These are phyloP conservation scores for Drosophila cognata DNA, from an alignment of 2,888 invertebrate genomes.

Conservation along the genomic window DNA sequence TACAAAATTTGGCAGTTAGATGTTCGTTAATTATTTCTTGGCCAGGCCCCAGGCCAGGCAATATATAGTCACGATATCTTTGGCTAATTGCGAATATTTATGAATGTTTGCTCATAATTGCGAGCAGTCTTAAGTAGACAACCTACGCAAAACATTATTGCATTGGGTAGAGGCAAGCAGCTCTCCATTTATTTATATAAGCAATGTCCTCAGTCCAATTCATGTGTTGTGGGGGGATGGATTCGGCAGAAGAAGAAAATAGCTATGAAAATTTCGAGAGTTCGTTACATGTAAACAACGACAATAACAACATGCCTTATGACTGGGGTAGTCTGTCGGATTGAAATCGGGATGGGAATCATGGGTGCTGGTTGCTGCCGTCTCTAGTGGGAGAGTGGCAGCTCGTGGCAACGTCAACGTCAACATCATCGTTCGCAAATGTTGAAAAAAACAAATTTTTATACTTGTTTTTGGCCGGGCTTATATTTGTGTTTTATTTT, in stretches of 20 bases:
- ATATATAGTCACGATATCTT: background rate
- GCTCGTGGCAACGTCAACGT: constrained; percentile 33
- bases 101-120: background rate
- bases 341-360: constrained; percentile 15
- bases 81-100: background rate
- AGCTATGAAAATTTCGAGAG: constrained; percentile 45
- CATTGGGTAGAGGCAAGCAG: background rate
- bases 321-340: constrained; percentile 12
- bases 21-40: background rate
- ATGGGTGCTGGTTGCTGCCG: background rate
- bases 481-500: constrained; percentile 77
- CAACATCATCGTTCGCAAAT: constrained; percentile 74
- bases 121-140: background rate
- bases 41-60: background rate
- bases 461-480: constrained; percentile 73
- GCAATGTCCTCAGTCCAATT: background rate
- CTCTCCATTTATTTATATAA: background rate
- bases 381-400: constrained; percentile 1
- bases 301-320: constrained; percentile 60
- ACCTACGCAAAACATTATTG: background rate
- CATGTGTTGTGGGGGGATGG: background rate
- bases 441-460: constrained; percentile 82
- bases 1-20: background rate
- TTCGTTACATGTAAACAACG: constrained; percentile 63
- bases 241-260: background rate